Conservation (phyloP, 2,888 invertebrate species). For the Dryobota labecula region DNA sequence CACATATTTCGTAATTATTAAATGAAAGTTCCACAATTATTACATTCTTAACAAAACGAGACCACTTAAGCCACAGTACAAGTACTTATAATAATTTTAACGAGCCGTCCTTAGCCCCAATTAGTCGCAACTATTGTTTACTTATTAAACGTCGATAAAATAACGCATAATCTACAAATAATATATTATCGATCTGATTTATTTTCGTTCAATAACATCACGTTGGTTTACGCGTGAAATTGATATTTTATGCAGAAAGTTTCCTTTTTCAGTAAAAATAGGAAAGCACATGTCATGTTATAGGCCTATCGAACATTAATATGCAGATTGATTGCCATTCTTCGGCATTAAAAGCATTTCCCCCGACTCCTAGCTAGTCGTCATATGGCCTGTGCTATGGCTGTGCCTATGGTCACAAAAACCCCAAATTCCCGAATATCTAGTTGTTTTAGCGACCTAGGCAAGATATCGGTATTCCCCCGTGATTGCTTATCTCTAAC, state of each 20-base stretch:
- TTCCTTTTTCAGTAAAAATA: slow-evolving; percentile 14
- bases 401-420: neutral
- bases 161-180: slow-evolving; percentile 50
- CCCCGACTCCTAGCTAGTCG: neutral
- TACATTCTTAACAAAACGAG: slow-evolving; percentile 35
- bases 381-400: too few species aligned
- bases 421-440: neutral
- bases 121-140: slow-evolving; percentile 64
- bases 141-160: slow-evolving; percentile 54
- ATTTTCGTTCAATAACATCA: slow-evolving; percentile 47
- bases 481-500: slow-evolving; percentile 26
- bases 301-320: neutral
- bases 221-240: slow-evolving; percentile 49
- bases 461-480: slow-evolving; percentile 29
- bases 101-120: slow-evolving; percentile 60
- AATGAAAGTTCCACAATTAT: slow-evolving; percentile 49
- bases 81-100: slow-evolving; percentile 34
- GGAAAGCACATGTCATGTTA: neutral
- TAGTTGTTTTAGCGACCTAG: neutral
- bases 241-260: slow-evolving; percentile 42
- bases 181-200: slow-evolving; percentile 34
- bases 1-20: slow-evolving; percentile 49
- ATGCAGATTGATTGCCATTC: neutral
- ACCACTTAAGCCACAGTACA: slow-evolving; percentile 28
- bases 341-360: too few species aligned